Evolutionary conservation across 2,888 invertebrate species (phyloP), one percentile per base, ranked within the genome.

Genomic region (Amphipoea lucens): DNA sequence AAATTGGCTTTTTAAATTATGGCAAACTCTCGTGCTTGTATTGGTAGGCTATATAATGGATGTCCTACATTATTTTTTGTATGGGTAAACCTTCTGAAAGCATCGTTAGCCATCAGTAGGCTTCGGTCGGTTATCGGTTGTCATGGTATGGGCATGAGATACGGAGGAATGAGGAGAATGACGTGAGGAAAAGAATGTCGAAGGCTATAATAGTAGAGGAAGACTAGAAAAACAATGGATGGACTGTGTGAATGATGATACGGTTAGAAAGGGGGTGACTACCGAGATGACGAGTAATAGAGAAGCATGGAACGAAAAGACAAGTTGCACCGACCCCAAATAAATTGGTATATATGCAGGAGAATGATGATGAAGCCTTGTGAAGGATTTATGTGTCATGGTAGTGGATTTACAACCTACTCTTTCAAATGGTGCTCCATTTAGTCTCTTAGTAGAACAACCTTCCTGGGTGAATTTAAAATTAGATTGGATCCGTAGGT

Each of bases 1-100:
- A 78, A 86, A 76, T 73, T 51, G 54, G 29, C 72, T 76, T 87
- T 76, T 71, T 36, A 77, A 76, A 71, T 65, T 79, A 67, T 74
- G 36, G 40, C 7, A 60, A 40, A 45, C 6, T 45, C 36, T 54
- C n/a, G 48, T 62, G 36, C 17, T 45, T 54, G n/a, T n/a, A 48
- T 36, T 48, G 36, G 2, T 17, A 20, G 17, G 23, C 23, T 62
- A 14, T 45, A 29, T 51, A 70, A 60, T n/a, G 17, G n/a, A 11
- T n/a, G 3, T 57, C 0, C 3, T 70, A 40, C 6, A 17, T 60
- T 60, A 23, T n/a, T 57, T 70, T 23, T 12, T 5, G 3, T 17
- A 40, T 6, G 4, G 1, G 17, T n/a, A 11, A 14, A 11, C 51
- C 14, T 23, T 36, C 4, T 54, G 69, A 57, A 11, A 23, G 4